phyloP scores from a whole-genome alignment of 2,888 invertebrate genomes.

The Blera fallax region DNA sequence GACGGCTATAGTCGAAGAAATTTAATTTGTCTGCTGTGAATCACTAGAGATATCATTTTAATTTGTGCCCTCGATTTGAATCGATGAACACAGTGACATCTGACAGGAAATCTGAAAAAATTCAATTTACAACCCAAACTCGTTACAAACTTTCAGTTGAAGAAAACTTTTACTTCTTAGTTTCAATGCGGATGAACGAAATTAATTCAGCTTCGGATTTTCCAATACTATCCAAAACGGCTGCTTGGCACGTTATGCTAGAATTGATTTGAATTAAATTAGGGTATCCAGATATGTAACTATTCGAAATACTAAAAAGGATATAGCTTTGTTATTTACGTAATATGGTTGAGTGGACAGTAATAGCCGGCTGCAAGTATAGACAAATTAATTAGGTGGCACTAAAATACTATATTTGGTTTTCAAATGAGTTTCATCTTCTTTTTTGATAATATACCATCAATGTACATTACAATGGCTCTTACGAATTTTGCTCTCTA shows the following conservation, averaged over 20 bases:
- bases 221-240: not conserved
- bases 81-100: constrained; percentile 46
- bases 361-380: no score
- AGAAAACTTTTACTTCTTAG: constrained; percentile 39
- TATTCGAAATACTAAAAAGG: no score
- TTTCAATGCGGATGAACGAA: constrained; percentile 31
- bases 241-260: not conserved
- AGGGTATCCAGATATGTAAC: not conserved
- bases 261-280: not conserved
- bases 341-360: no score
- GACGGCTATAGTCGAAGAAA: not conserved
- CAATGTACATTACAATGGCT: no score
- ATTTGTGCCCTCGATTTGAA: not conserved
- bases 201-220: constrained; percentile 42
- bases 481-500: no score
- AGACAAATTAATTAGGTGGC: no score
- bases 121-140: constrained; percentile 42
- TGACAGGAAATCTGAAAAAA: constrained; percentile 38
- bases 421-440: no score
- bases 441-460: no score
- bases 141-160: constrained; percentile 30
- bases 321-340: no score
- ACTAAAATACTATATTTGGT: no score
- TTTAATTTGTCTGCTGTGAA: not conserved
- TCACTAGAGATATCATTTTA: not conserved